Evolutionary conservation across 2,797 vertebrate species (phyloP), one percentile per base, ranked within the genome.

Genomic region (Fratercula arctica): DNA sequence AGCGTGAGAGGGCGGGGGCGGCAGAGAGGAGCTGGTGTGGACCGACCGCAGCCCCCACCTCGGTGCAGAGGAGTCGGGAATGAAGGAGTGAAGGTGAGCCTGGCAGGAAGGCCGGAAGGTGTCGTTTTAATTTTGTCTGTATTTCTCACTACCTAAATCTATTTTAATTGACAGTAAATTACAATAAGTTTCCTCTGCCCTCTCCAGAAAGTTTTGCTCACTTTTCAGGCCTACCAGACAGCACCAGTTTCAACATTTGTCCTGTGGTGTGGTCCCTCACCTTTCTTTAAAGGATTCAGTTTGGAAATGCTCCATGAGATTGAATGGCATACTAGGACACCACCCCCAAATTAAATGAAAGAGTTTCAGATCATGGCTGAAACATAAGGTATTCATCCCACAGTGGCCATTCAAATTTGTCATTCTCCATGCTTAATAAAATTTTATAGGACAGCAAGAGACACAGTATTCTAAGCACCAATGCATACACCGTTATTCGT

Each of bases 341-440:
- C 39, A 48, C 59, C 17, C 43, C 35, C 67, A 90, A 90, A 88
- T 86, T 87, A 93, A 95, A 66, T 1, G 3, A 24, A 51, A 75
- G 72, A 19, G 14, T 69, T 93, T 85, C 54, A 81, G 23, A 68
- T 84, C 33, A 18, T 78, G 59, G 54, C 46, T 79, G 70, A 93
- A 95, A 81, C 91, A 90, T 95, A 95, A 90, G 87, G 73, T 95
- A 61, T 88, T 95, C 87, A 70, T 95, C 77, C 77, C 80, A 87
- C 70, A 85, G 83, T 56, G 46, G 64, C 85, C 59, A 85, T 93
- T 93, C 67, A 82, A 90, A 89, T 88, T 50, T 81, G 73, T 90
- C 59, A 79, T 84, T 89, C 76, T 81, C 45, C 51, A 86, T 84
- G 69, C 85, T 35, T 91, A 90, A 95, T 95, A 85, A 86, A 95